A percentile compares a stretch with the other conserved stretches of the same genome.
Conservation (phyloP, 2,888 invertebrate species). For the Drosophila aldrichi region DNA sequence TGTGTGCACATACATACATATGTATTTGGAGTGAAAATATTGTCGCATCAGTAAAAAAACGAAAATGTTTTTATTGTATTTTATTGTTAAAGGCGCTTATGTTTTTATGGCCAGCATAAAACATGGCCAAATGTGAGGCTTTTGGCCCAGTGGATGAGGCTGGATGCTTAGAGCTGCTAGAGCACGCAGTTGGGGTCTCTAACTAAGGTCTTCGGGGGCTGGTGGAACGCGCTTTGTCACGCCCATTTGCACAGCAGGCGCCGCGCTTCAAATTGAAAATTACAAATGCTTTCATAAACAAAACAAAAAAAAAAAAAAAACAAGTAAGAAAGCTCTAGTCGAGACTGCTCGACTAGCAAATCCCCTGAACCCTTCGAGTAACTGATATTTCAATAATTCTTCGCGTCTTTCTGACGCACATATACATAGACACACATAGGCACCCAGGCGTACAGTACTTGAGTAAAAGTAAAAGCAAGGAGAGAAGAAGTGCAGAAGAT, state of each 20-base stretch:
- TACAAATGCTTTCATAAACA: conserved; percentile 52
- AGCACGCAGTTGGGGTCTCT: background rate
- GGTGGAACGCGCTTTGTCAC: conserved; percentile 30
- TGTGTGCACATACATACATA: conserved; percentile 21
- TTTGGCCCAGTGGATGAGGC: conserved; percentile 12
- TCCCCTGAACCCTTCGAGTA: no score
- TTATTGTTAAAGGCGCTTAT: conserved; percentile 61
- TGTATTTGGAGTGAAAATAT: conserved; percentile 38
- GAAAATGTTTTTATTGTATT: conserved; percentile 52
- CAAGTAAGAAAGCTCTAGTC: no score
- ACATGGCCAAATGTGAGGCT: conserved; percentile 35
- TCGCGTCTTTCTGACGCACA: no score
- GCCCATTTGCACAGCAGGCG: conserved; percentile 55
- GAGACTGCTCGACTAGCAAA: no score
- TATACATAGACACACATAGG: no score
- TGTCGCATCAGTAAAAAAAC: conserved; percentile 54
- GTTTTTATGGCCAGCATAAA: conserved; percentile 58
- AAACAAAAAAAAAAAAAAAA: conserved; percentile 14
- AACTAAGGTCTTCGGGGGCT: background rate
- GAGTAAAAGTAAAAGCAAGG: no score
- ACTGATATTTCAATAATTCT: no score
- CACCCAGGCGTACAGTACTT: no score
- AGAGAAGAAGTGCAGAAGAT: no score
- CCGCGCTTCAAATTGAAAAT: conserved; percentile 53
- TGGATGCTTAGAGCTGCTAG: conserved; percentile 3